Evolutionary conservation across 2,888 invertebrate genomes (phyloP).

Genomic region (Troides helena): DNA sequence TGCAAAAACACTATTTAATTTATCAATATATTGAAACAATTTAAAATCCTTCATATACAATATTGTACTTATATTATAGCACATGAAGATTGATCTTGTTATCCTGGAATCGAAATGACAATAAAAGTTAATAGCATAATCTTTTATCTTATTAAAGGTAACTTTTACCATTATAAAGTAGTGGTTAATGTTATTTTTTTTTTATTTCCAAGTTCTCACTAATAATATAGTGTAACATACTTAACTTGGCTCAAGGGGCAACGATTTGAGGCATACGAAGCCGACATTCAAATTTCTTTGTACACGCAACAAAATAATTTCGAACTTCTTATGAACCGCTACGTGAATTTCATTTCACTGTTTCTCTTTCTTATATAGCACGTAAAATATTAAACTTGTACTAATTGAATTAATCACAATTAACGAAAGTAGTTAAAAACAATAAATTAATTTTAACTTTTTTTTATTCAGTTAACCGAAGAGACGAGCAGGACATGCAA

Average conservation of each 20-base stretch:
- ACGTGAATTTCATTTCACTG: slow-evolving; percentile 9
- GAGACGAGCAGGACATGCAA: too few relatives aligned
- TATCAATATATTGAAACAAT: too few relatives aligned
- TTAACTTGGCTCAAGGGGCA: slow-evolving; percentile 9
- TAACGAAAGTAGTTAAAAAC: background rate
- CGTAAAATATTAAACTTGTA: background rate
- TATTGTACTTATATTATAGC: too few relatives aligned
- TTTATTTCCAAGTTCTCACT: background rate
- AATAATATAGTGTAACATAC: slow-evolving; percentile 7
- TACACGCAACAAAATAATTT: slow-evolving; percentile 29
- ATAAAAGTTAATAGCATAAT: background rate
- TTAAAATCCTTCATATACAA: too few relatives aligned
- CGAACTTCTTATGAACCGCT: slow-evolving; percentile 22
- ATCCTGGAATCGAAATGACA: too few relatives aligned
- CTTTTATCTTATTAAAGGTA: too few relatives aligned
- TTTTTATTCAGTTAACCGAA: too few relatives aligned
- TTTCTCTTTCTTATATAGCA: background rate
- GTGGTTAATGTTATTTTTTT: background rate
- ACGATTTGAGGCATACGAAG: slow-evolving; percentile 21
- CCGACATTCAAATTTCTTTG: slow-evolving; percentile 26
- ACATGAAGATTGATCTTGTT: too few relatives aligned
- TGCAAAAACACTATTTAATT: too few relatives aligned
- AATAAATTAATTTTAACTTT: too few relatives aligned
- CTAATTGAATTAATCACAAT: background rate
- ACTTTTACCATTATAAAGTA: background rate